These are phyloP conservation scores for Caenorhabditis parvicauda DNA, from an alignment of 2,888 invertebrate species.

Conservation along the genomic window DNA sequence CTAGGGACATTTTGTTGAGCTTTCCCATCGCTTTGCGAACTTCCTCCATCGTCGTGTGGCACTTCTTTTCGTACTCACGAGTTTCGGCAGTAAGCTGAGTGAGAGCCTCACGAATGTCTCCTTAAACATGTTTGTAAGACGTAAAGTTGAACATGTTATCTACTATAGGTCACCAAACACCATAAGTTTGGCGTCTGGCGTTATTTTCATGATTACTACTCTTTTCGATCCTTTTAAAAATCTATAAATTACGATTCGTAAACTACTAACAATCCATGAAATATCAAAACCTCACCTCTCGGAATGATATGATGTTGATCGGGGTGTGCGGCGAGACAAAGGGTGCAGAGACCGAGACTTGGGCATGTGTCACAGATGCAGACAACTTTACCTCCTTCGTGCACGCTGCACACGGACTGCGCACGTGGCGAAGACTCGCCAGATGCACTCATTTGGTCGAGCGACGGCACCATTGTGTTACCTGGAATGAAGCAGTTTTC, in stretches of 20 bases:
- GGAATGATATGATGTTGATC: constrained; percentile 31
- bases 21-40: no score
- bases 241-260: no score
- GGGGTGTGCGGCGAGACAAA: constrained; percentile 34
- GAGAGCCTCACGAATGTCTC: no score
- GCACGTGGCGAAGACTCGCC: constrained; percentile 25
- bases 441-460: constrained; percentile 13
- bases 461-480: constrained; percentile 2
- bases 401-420: constrained; percentile 32
- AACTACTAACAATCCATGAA: no score
- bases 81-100: no score
- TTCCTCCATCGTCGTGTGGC: no score
- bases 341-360: constrained; percentile 25
- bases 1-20: no score
- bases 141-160: constrained; percentile 8
- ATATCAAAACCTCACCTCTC: constrained; percentile 49
- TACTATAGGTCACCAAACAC: constrained; percentile 11
- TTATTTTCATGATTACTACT: constrained; percentile 5
- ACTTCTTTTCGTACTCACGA: no score
- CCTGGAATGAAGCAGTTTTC: constrained; percentile 22
- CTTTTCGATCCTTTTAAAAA: constrained; percentile 12
- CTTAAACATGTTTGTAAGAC: not conserved
- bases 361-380: constrained; percentile 37
- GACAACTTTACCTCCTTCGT: constrained; percentile 26
- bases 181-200: constrained; percentile 10